phyloP scores from a whole-genome alignment of 2,888 invertebrate species.

The Terebella lapidaria region DNA sequence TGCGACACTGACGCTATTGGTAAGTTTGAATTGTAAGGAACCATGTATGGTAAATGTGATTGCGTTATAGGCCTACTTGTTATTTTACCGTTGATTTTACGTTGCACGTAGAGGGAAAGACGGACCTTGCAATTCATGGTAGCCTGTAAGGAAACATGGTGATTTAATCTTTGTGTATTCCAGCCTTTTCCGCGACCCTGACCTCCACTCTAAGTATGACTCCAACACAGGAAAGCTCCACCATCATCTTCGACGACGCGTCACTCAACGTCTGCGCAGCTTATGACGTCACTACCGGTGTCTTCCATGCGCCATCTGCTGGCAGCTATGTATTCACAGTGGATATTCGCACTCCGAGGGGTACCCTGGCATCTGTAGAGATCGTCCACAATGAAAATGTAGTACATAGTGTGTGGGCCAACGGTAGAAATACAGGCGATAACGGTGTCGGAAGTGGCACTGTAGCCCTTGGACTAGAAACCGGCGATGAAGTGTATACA shows the following conservation, averaged over 20 bases:
- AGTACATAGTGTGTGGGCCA: neutral
- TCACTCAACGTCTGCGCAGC: neutral
- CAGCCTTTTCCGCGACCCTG: conserved; percentile 1
- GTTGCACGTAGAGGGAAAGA: too few relatives aligned
- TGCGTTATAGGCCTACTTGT: too few relatives aligned
- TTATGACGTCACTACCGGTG: neutral
- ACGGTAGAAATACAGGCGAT: neutral
- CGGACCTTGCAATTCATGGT: too few relatives aligned
- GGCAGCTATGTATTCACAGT: neutral
- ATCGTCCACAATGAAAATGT: neutral
- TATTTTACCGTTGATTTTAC: too few relatives aligned
- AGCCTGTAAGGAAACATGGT: too few relatives aligned
- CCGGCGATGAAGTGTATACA: neutral
- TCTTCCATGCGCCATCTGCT: neutral
- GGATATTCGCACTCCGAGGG: neutral
- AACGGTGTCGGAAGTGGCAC: neutral
- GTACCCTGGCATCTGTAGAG: neutral
- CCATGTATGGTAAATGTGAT: too few relatives aligned
- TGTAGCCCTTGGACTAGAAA: neutral
- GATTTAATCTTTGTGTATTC: too few relatives aligned
- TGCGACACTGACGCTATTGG: too few relatives aligned
- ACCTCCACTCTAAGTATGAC: neutral
- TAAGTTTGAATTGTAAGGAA: too few relatives aligned
- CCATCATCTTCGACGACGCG: neutral
- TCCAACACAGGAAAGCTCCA: neutral